A percentile compares a stretch with the other conserved stretches of the same genome.
Conservation (phyloP, 2,888 invertebrate species). For the Agapostemon virescens region DNA sequence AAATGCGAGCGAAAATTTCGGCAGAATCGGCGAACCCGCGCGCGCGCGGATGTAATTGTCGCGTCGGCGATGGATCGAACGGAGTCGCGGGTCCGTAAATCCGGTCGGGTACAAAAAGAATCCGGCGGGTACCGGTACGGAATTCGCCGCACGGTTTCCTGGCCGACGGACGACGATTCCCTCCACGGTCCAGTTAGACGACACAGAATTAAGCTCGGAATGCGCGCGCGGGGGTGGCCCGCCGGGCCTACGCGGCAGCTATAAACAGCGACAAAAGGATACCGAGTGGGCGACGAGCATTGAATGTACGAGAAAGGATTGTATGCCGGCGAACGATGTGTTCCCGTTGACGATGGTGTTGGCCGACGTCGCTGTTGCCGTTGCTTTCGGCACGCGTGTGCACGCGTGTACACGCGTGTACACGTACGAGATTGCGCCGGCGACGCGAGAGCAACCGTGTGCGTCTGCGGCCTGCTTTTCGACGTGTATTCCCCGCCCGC, state of each 20-base stretch:
- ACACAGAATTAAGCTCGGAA: conserved; percentile 59
- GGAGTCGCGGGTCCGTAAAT: conserved; percentile 22
- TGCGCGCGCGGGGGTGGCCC: conserved; percentile 34
- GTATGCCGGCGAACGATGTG: conserved; percentile 54
- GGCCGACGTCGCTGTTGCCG: conserved; percentile 54
- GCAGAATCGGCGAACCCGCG: neutral
- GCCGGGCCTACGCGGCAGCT: conserved; percentile 57
- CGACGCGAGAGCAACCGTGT: neutral
- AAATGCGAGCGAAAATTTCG: no score
- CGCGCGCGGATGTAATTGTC: neutral
- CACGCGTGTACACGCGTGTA: conserved; percentile 17
- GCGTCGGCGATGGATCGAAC: neutral
- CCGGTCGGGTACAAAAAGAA: conserved; percentile 26
- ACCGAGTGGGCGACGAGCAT: conserved; percentile 63
- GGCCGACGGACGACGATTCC: conserved; percentile 57
- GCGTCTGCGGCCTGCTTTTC: conserved; percentile 49
- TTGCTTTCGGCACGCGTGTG: conserved; percentile 49
- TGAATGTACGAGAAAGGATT: conserved; percentile 68
- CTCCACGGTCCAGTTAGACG: conserved; percentile 60
- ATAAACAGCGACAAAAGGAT: conserved; percentile 68
- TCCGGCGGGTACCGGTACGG: conserved; percentile 20
- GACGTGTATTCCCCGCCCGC: conserved; percentile 38
- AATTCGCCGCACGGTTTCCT: conserved; percentile 45
- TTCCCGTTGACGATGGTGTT: conserved; percentile 48
- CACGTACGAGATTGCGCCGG: neutral